These are phyloP conservation scores for Schizothorax lantsangensis DNA, from an alignment of 2,797 vertebrate genomes.

Conservation along the genomic window DNA sequence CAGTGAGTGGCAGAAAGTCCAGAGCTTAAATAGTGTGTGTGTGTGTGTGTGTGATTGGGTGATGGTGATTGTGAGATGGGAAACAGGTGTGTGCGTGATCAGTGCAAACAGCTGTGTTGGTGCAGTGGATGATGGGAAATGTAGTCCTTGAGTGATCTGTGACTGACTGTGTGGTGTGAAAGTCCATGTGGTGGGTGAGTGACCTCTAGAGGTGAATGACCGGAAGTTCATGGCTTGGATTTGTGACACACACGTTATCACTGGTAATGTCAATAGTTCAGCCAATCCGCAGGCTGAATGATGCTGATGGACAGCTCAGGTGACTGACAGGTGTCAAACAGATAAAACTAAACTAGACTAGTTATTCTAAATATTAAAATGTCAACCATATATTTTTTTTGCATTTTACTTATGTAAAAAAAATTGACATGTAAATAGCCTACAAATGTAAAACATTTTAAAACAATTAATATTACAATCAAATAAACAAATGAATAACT, in stretches of 20 bases:
- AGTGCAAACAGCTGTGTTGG: no score
- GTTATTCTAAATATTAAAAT: neutral
- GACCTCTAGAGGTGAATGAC: no score
- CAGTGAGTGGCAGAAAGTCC: no score
- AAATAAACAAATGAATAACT: neutral
- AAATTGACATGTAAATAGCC: neutral
- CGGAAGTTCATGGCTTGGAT: no score
- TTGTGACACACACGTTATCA: conserved; percentile 36
- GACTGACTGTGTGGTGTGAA: no score
- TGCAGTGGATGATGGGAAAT: no score
- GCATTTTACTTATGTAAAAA: neutral
- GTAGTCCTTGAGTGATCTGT: no score
- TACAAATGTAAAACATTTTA: neutral
- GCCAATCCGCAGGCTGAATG: conserved; percentile 34
- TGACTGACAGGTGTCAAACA: conserved; percentile 54
- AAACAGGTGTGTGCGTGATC: no score
- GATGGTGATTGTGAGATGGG: no score
- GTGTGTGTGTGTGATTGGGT: no score
- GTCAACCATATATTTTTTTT: neutral
- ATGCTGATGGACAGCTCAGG: conserved; percentile 29
- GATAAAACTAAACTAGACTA: conserved; percentile 20
- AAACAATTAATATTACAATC: neutral
- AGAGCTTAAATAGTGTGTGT: no score
- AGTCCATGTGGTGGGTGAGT: no score
- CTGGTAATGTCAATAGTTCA: conserved; percentile 43